Evolutionary conservation across 92 coral and sea anemone genomes (phyloP), one percentile per base, ranked within the genome.

Genomic region (Parazoanthus atlanticus): DNA sequence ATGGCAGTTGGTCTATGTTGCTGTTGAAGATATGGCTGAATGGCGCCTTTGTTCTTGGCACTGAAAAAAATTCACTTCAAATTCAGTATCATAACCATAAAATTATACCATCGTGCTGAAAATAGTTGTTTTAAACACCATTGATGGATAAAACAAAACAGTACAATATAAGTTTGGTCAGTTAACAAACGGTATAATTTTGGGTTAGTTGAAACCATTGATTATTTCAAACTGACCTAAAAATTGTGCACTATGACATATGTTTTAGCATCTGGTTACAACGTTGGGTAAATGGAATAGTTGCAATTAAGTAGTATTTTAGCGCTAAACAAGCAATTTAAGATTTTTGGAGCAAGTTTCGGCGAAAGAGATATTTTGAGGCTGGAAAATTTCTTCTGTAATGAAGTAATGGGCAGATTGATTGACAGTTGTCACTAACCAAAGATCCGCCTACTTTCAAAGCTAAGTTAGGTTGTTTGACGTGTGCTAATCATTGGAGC

Each of bases 11-110:
- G 30, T 54, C 43, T 84, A 84, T 84, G 78, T 82, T 69, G 78
- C n/a, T 46, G 78, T 84, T 84, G 49, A 74, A 17, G 77, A 84
- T 67, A 52, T 29, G 64, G 78, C 76, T 28, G 31, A 80, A 25
- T 7, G 73, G 6, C 1, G 25, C 3, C 54, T 12, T 76, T 76
- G 64, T 61, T 61, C 26, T 23, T 2, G 26, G 8, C 26, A 21
- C 6, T 19, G 67, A 19, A 25, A 61, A 23, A 61, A 61, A 2
- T 61, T 61, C 67, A 3, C 12, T 4, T 23, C 26, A 21, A 21
- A 61, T 56, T 56, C 10, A 56, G 11, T 12, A 21, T 5, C 69
- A 61, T 61, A 61, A 61, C 69, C 26, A 5, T 21, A 52, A 61
- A 61, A 4, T 1, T 21, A 21, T 23, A 5, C 21, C 28, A 61